These are phyloP conservation scores for Heteromurus nitidus DNA, from an alignment of 2,888 invertebrate species.

Conservation along the genomic window DNA sequence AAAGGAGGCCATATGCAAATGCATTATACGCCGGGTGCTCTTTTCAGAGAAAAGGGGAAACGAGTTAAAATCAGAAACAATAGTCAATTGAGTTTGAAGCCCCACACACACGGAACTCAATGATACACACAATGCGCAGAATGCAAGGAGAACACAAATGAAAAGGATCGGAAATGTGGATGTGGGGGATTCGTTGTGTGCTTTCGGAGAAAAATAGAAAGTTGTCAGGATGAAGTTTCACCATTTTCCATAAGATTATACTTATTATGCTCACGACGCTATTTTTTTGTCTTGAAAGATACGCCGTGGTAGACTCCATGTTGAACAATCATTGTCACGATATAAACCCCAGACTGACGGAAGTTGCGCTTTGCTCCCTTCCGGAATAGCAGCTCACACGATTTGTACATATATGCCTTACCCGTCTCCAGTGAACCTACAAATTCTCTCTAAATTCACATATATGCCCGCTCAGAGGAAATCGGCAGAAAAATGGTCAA, in stretches of 20 bases:
- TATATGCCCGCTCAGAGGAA: too few species aligned
- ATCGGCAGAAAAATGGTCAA: constrained; percentile 38
- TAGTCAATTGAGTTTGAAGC: constrained; percentile 13
- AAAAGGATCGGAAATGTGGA: neutral
- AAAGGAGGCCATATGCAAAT: constrained; percentile 17
- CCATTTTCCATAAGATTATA: constrained; percentile 23
- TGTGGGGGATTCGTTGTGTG: neutral
- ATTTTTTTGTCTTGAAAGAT: constrained; percentile 51
- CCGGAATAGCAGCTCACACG: too few species aligned
- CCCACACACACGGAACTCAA: neutral
- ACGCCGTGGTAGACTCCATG: neutral
- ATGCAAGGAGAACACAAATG: neutral
- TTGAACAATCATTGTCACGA: constrained; percentile 5
- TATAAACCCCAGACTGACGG: too few species aligned
- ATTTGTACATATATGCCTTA: too few species aligned
- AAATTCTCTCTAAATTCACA: too few species aligned
- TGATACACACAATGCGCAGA: too few species aligned
- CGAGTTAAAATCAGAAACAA: constrained; percentile 29
- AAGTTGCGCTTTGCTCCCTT: too few species aligned
- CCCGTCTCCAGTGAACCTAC: too few species aligned
- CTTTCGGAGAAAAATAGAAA: neutral
- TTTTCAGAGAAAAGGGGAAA: neutral
- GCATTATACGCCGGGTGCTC: neutral
- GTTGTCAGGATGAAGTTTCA: constrained; percentile 6
- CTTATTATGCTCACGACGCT: constrained; percentile 54